These are phyloP conservation scores for Notothenia coriiceps DNA, from an alignment of 2,113 vertebrate genomes.

Conservation along the genomic window DNA sequence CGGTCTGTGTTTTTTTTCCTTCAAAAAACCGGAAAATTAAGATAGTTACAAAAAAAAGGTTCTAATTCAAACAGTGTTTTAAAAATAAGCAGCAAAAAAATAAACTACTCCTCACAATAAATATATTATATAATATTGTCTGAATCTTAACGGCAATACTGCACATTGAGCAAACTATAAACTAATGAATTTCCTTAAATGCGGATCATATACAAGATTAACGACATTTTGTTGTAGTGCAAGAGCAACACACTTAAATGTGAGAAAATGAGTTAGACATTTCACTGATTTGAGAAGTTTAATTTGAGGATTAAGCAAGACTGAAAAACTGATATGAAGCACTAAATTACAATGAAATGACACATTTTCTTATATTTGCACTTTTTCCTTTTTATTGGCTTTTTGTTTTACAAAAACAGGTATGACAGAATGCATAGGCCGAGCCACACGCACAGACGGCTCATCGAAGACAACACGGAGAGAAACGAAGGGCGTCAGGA, in stretches of 20 bases:
- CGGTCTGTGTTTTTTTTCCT: too few relatives aligned
- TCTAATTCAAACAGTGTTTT: too few relatives aligned
- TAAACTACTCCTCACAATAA: too few relatives aligned
- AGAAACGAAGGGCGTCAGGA: constrained; percentile 11
- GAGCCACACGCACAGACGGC: constrained; percentile 60
- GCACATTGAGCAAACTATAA: too few relatives aligned
- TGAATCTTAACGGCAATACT: too few relatives aligned
- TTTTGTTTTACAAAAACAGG: constrained; percentile 82
- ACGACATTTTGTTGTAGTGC: too few relatives aligned
- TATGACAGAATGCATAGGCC: constrained; percentile 80
- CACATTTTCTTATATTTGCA: constrained; percentile 44
- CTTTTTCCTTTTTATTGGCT: constrained; percentile 77
- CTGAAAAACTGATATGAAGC: background rate
- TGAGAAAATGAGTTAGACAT: background rate
- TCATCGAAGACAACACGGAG: constrained; percentile 54
- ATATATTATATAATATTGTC: too few relatives aligned
- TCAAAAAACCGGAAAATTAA: too few relatives aligned
- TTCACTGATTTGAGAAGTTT: background rate
- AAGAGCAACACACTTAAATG: background rate
- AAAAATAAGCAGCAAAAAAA: too few relatives aligned
- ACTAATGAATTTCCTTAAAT: too few relatives aligned
- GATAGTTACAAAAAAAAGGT: too few relatives aligned
- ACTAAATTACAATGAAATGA: background rate
- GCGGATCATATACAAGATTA: too few relatives aligned
- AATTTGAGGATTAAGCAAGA: background rate